A percentile compares a stretch with the other conserved stretches of the same genome.
These are phyloP conservation scores for Alloscopus bannaensis DNA, from an alignment of 2,888 invertebrate genomes.

Conservation along the genomic window DNA sequence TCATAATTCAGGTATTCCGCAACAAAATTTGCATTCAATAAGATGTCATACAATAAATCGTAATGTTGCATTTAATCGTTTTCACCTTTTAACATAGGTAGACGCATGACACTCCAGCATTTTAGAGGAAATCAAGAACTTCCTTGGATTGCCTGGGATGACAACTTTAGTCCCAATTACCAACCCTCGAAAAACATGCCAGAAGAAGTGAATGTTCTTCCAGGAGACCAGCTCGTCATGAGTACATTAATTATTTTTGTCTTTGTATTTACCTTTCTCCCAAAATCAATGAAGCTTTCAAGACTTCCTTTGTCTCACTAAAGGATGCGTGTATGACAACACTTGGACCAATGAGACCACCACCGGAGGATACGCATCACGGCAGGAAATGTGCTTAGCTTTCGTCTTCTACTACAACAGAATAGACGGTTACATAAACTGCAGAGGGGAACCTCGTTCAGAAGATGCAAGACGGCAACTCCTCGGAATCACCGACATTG, in stretches of 20 bases:
- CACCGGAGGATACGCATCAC: slow-evolving; percentile 25
- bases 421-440: background rate
- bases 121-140: slow-evolving; percentile 32
- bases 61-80: background rate
- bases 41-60: background rate
- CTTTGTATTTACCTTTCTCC: background rate
- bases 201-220: slow-evolving; percentile 24
- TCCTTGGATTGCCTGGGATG: slow-evolving; percentile 39
- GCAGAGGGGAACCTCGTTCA: slow-evolving; percentile 20
- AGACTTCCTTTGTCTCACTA: background rate
- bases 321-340: slow-evolving; percentile 29
- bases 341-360: slow-evolving; percentile 32
- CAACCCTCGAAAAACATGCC: slow-evolving; percentile 6
- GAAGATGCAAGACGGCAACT: background rate
- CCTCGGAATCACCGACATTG: background rate
- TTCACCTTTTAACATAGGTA: slow-evolving; percentile 6
- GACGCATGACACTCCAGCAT: slow-evolving; percentile 27
- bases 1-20: slow-evolving; percentile 45
- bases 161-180: slow-evolving; percentile 25
- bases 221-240: slow-evolving; percentile 25
- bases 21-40: background rate
- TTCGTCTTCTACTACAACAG: slow-evolving; percentile 32
- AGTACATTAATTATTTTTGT: background rate
- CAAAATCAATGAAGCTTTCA: background rate
- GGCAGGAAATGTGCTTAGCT: slow-evolving; percentile 46